Percentiles rank a stretch among this genome's conserved stretches.
These are phyloP conservation scores for Aphaenogaster rudis DNA, from an alignment of 1,140 invertebrate genomes.

Conservation along the genomic window DNA sequence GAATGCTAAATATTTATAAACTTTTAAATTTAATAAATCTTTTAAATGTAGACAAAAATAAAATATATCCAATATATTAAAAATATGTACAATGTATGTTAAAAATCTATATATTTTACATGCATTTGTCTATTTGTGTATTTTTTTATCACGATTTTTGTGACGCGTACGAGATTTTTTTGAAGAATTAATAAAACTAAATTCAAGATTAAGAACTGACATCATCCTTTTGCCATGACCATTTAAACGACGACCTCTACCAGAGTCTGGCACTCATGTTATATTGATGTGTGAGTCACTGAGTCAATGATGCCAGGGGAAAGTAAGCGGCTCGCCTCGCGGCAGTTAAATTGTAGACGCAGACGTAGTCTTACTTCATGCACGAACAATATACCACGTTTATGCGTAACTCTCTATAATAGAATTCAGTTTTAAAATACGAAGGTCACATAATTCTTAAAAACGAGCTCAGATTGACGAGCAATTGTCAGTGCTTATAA, in stretches of 20 bases:
- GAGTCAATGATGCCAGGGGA: constrained; percentile 65
- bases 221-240: constrained; percentile 39
- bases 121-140: background rate
- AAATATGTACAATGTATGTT: background rate
- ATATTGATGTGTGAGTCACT: constrained; percentile 57
- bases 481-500: background rate
- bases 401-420: no score
- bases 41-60: constrained; percentile 3
- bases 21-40: background rate
- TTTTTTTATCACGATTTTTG: background rate
- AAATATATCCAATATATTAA: background rate
- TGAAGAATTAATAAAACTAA: constrained; percentile 23
- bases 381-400: constrained; percentile 28
- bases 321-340: constrained; percentile 68
- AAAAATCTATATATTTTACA: background rate
- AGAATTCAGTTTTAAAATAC: background rate
- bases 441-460: background rate
- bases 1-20: background rate
- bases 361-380: constrained; percentile 68
- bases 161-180: background rate
- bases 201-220: constrained; percentile 57
- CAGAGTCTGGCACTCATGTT: constrained; percentile 35
- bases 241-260: constrained; percentile 55
- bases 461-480: background rate
- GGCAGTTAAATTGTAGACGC: constrained; percentile 42